A percentile compares a stretch with the other conserved stretches of the same genome.
phyloP scores from a whole-genome alignment of 2,797 vertebrate genomes.

The Tapirus indicus region DNA sequence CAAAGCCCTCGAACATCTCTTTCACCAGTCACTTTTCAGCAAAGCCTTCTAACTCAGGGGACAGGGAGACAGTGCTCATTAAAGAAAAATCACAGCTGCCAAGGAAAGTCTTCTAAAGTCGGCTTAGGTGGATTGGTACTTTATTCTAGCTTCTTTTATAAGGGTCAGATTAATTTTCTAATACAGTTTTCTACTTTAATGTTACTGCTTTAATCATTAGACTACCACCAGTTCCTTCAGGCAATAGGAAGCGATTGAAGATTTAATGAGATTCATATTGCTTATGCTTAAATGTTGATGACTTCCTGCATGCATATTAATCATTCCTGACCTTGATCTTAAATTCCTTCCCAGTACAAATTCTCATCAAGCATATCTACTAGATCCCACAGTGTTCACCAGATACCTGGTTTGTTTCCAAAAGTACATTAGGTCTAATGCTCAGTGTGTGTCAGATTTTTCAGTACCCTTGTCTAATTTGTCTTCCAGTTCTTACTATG shows the following conservation, averaged over 20 bases:
- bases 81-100: conserved; percentile 26
- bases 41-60: not conserved
- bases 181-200: conserved; percentile 78
- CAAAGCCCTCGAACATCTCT: not conserved
- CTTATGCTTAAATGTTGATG: conserved; percentile 80
- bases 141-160: conserved; percentile 64
- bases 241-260: conserved; percentile 82
- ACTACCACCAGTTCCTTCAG: conserved; percentile 78
- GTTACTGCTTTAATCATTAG: conserved; percentile 83
- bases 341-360: conserved; percentile 72
- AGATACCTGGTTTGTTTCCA: conserved; percentile 68
- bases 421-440: conserved; percentile 21
- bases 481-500: conserved; percentile 36
- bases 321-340: conserved; percentile 81
- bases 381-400: conserved; percentile 46
- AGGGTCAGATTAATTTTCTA: conserved; percentile 79
- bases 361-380: conserved; percentile 64
- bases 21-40: not conserved
- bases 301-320: conserved; percentile 84
- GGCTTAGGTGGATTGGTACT: conserved; percentile 30
- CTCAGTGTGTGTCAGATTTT: conserved; percentile 56
- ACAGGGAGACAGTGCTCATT: not conserved
- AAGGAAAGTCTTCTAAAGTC: not conserved
- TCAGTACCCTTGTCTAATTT: conserved; percentile 36
- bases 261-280: conserved; percentile 83